These are phyloP conservation scores for Halcyon chelicuti DNA, from an alignment of 2,797 vertebrate species.

Conservation along the genomic window DNA sequence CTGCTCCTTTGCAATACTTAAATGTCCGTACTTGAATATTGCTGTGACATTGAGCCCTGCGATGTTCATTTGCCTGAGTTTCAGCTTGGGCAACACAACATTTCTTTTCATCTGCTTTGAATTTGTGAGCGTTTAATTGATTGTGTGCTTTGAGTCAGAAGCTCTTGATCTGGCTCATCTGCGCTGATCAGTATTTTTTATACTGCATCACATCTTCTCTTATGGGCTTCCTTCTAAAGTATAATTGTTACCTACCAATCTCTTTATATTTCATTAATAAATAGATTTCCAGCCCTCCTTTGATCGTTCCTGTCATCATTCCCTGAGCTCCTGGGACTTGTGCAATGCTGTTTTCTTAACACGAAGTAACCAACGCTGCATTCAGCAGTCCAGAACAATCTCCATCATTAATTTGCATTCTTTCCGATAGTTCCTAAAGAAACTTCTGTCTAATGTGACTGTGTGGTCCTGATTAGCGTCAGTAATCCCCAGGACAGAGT, in stretches of 20 bases:
- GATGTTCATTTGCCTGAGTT: neutral
- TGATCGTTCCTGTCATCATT: slow-evolving; percentile 43
- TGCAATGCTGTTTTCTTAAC: slow-evolving; percentile 13
- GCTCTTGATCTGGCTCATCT: slow-evolving; percentile 59
- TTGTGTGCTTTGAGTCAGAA: slow-evolving; percentile 62
- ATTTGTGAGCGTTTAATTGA: slow-evolving; percentile 35
- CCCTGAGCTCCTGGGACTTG: slow-evolving; percentile 5
- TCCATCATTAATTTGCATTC: slow-evolving; percentile 28
- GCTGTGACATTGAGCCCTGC: neutral
- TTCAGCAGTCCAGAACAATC: slow-evolving; percentile 45
- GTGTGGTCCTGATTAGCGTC: slow-evolving; percentile 55
- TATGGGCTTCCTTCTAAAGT: slow-evolving; percentile 32
- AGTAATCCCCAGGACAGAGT: slow-evolving; percentile 14
- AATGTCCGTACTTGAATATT: neutral
- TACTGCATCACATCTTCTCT: slow-evolving; percentile 48
- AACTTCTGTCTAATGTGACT: slow-evolving; percentile 7
- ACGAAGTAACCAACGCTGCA: neutral
- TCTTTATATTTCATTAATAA: slow-evolving; percentile 65
- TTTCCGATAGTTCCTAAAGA: slow-evolving; percentile 16
- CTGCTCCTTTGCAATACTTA: neutral
- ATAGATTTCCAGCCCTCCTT: slow-evolving; percentile 49
- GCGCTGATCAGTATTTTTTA: slow-evolving; percentile 50
- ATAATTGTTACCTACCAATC: slow-evolving; percentile 49
- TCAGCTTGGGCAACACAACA: neutral
- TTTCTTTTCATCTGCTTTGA: slow-evolving; percentile 41